Base-by-base conservation (phyloP, 92 coral and sea anemone species). In the Porites lobata region DNA sequence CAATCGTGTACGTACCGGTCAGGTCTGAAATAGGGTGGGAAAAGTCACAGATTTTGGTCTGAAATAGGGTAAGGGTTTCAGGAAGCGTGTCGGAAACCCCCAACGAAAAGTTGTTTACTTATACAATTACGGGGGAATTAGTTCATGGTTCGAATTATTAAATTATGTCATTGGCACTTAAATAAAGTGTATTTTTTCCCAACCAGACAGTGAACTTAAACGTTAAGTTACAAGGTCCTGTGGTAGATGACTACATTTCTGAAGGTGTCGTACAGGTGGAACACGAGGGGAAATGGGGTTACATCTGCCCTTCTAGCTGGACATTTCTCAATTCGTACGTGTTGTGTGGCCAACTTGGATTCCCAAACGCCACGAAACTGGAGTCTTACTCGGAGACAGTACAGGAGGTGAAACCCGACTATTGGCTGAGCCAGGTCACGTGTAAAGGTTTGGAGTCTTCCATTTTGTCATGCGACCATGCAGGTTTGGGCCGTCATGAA, bases 301-400 rank as follows among this genome's bases (percentile, higher is more conserved):
- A 76, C 63, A 92, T 93, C 50, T 96, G 99, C 69, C 72, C 98
- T 6, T 86, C 94, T 26, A 87, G 88, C 10, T 96, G 99, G 99
- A 90, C 85, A 6, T 78, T 72, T 7, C 72, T 56, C 13, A 92
- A 96, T 85, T 73, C 90, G 75, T 86, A 92, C 87, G 99, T 97
- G 52, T 86, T 95, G 32, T 97, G 99, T 78, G 99, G 99, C 12
- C 95, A 96, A 79, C 96, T 97, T 67, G 99, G 99, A 52, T 97
- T 90, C 65, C 94, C 95, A 57, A 87, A 86, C 29, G 89, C 91
- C 13, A 50, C 53, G 12, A 67, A 72, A 52, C 80, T 11, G 47
- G 69, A 7, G 76, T 52, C 78, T 1, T 18, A 54, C 47, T 8
- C 72, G 21, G 59, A 6, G 20, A 70, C 51, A 22, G 19, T 65